Evolutionary conservation across 2,797 vertebrate genomes (phyloP).

Genomic region (Scolopax rusticola): DNA sequence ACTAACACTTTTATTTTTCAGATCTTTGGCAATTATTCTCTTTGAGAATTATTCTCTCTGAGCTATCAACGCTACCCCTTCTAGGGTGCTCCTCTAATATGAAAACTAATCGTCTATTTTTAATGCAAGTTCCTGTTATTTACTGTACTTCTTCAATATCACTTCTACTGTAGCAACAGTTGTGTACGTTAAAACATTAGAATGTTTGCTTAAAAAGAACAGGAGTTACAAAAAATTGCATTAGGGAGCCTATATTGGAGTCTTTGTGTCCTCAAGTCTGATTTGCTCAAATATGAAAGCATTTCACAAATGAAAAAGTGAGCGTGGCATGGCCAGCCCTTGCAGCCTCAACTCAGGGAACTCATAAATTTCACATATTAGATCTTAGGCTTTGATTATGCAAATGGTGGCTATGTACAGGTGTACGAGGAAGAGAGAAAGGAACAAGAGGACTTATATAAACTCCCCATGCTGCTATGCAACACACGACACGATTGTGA

Average conservation of each 20-base stretch:
- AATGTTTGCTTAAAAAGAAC: background rate
- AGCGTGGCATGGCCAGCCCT: background rate
- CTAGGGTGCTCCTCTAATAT: background rate
- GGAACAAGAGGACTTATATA: background rate
- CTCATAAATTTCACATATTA: background rate
- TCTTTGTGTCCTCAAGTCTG: background rate
- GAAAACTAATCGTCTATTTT: background rate
- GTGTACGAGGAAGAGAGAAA: background rate
- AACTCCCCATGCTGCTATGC: background rate
- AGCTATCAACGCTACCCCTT: background rate
- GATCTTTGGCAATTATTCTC: background rate
- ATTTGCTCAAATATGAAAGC: background rate
- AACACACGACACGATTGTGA: fast-evolving
- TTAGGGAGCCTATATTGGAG: background rate
- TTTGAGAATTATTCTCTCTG: background rate
- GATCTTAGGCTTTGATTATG: background rate
- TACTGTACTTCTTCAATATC: background rate
- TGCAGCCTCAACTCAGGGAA: background rate
- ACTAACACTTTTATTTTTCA: background rate
- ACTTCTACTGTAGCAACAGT: background rate
- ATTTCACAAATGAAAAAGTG: background rate
- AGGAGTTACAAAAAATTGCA: background rate
- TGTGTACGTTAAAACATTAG: background rate
- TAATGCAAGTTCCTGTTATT: background rate
- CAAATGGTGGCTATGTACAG: background rate